Percentiles rank a stretch among this genome's conserved stretches.
Evolutionary conservation across 2,888 invertebrate species (phyloP).

Genomic region (Sericinus montela): DNA sequence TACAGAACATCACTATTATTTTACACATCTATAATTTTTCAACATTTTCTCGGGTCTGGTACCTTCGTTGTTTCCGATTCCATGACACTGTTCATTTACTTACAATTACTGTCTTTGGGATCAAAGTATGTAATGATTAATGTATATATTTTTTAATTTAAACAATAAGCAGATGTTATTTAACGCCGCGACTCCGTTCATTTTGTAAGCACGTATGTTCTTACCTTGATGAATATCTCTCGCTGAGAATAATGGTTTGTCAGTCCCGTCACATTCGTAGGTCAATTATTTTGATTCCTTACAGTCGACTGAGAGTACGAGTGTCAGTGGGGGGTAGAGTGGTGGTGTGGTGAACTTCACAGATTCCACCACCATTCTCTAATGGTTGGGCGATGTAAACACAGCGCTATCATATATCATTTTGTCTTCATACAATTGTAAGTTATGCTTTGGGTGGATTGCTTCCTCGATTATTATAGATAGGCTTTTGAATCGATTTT

Average conservation of each 20-base stretch:
- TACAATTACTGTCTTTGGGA: too few species aligned
- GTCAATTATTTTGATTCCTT: conserved; percentile 31
- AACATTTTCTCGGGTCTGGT: too few species aligned
- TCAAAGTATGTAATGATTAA: too few species aligned
- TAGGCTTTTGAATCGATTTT: background rate
- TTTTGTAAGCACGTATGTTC: conserved; percentile 5
- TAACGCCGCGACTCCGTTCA: background rate
- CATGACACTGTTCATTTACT: too few species aligned
- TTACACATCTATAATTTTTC: too few species aligned
- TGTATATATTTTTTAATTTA: background rate
- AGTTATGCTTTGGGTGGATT: background rate
- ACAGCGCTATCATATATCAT: conserved; percentile 11
- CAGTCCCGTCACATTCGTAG: conserved; percentile 27
- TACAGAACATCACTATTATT: too few species aligned
- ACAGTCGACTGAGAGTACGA: background rate
- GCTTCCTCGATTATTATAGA: too few species aligned
- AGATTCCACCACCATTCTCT: background rate
- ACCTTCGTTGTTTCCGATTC: too few species aligned
- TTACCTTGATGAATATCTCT: conserved; percentile 29
- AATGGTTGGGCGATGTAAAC: conserved; percentile 1
- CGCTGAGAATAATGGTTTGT: conserved; percentile 32
- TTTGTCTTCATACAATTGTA: conserved; percentile 1
- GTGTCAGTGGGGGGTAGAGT: conserved; percentile 11
- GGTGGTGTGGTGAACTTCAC: conserved; percentile 12
- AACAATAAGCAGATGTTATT: too few species aligned